Percentiles rank a stretch among this genome's conserved stretches.
phyloP scores from a whole-genome alignment of 2,797 vertebrate species.

The Rhinella marina region DNA sequence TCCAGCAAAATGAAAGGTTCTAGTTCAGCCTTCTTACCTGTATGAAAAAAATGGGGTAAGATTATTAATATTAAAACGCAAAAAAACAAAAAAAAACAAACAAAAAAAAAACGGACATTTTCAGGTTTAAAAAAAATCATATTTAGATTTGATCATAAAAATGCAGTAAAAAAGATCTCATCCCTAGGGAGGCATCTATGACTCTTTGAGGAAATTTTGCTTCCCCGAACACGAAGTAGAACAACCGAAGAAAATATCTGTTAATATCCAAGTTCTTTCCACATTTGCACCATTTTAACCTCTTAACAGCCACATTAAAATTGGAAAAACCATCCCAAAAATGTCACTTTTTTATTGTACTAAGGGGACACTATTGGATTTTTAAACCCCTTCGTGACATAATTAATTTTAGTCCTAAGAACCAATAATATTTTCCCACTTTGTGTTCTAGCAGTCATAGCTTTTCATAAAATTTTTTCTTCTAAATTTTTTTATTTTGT shows the following conservation, averaged over 20 bases:
- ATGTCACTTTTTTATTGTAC: too few relatives aligned
- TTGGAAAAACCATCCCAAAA: too few relatives aligned
- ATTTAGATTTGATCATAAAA: not conserved
- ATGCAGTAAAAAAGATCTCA: not conserved
- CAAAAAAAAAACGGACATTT: too few relatives aligned
- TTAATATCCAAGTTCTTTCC: not conserved
- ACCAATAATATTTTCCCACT: too few relatives aligned
- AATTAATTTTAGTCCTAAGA: too few relatives aligned
- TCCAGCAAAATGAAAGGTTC: constrained; percentile 81
- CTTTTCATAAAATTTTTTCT: too few relatives aligned
- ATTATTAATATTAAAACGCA: not conserved
- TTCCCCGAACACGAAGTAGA: not conserved
- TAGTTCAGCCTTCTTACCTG: constrained; percentile 85
- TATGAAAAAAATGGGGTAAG: constrained; percentile 33
- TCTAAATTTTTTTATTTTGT: too few relatives aligned
- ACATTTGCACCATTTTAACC: not conserved
- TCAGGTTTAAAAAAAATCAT: too few relatives aligned
- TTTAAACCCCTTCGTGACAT: too few relatives aligned
- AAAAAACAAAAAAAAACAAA: not conserved
- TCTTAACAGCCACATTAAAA: not conserved
- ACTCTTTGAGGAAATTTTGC: not conserved
- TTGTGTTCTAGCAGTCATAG: too few relatives aligned
- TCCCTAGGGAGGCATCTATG: not conserved
- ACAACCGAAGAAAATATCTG: not conserved
- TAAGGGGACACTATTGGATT: too few relatives aligned